Percentiles rank a stretch among this genome's conserved stretches.
phyloP scores from a whole-genome alignment of 2,797 vertebrate species.

The Argyrosomus regius region DNA sequence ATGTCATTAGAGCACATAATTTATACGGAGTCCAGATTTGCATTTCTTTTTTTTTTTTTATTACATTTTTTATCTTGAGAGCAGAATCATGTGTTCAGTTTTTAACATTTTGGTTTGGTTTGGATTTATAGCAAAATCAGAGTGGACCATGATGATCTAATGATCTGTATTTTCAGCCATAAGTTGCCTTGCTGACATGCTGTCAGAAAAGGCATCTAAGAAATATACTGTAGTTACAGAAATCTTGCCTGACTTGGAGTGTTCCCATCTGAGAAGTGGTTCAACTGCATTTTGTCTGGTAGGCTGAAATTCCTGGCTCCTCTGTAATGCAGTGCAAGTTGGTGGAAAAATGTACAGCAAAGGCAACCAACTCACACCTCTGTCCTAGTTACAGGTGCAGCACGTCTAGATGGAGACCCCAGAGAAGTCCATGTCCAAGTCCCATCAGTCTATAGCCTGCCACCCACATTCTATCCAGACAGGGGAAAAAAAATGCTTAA shows the following conservation, averaged over 20 bases:
- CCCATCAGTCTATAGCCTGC: neutral
- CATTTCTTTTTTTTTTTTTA: neutral
- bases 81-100: conserved; percentile 5
- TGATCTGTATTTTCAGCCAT: neutral
- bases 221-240: neutral
- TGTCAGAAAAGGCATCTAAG: neutral
- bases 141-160: too few species aligned
- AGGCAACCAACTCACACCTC: neutral
- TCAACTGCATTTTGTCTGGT: conserved; percentile 11
- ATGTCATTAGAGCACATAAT: too few species aligned
- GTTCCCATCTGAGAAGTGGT: conserved; percentile 5
- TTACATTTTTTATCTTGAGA: neutral
- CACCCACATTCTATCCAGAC: neutral
- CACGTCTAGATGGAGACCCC: conserved; percentile 15
- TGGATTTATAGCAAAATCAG: too few species aligned
- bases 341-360: neutral
- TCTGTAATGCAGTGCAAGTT: neutral
- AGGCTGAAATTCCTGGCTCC: neutral
- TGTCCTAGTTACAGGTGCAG: conserved; percentile 1
- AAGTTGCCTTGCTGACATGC: neutral
- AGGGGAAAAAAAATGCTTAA: neutral
- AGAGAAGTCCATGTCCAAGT: conserved; percentile 5
- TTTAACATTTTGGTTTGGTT: neutral
- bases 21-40: neutral
- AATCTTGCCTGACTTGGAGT: neutral